Evolutionary conservation across 2,888 invertebrate species (phyloP), one percentile per base, ranked within the genome.

Genomic region (Eumacrocentrus americanus): DNA sequence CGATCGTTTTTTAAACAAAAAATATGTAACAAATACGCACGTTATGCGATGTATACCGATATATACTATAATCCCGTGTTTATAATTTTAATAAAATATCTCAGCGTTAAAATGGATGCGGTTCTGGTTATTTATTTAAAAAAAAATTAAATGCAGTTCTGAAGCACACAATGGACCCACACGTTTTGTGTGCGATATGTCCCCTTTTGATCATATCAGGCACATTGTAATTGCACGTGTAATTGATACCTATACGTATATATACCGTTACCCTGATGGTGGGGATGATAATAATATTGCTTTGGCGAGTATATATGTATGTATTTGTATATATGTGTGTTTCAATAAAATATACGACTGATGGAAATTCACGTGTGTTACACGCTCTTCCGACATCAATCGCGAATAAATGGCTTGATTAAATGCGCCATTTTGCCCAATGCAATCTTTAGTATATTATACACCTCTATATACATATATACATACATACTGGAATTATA

Each of bases 401-500:
- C 61, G 65, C 69, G 74, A 74, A 76, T 74, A 76, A 76, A 73
- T 71, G 71, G 74, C 67, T 71, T 75, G 75, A 76, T 76, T 76
- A 74, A 75, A 70, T 64, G 67, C 70, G 72, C 75, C 72, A 74
- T 72, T 75, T 75, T 72, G 68, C 71, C 71, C 72, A 74, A 74
- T 73, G 70, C 65, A 73, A 74, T 74, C 70, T 72, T 72, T 61
- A 67, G 63, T 59, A 63, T n/a, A n/a, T n/a, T n/a, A n/a, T n/a
- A n/a, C 56, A 64, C 63, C 54, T 25, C 57, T 61, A 62, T 56
- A 38, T 38, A 14, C 52, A 46, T 12, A 48, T 54, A 46, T 14
- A 55, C 7, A 12, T 46, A 40, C 25, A 29, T 37, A 44, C 29
- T 40, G 18, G 42, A 18, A 42, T 42, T 42, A 42, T 11, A n/a